phyloP scores from a whole-genome alignment of 2,113 vertebrate species.

The Macquaria australasica region DNA sequence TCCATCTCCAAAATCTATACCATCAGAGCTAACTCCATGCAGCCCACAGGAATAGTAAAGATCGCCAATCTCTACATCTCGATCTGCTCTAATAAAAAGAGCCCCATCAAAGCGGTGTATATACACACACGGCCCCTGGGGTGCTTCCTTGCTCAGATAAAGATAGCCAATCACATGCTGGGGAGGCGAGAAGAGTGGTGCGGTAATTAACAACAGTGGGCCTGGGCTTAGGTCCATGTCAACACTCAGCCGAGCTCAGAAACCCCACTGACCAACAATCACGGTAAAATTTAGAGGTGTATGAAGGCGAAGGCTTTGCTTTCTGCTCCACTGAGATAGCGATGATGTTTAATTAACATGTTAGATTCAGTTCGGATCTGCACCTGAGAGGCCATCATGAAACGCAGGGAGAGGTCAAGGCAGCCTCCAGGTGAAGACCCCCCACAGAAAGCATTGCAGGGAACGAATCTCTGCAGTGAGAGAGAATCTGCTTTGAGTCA shows the following conservation, averaged over 20 bases:
- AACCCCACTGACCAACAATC: conserved; percentile 35
- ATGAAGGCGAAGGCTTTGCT: conserved; percentile 7
- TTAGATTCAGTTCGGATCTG: conserved; percentile 5
- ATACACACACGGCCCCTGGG: conserved; percentile 24
- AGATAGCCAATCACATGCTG: conserved; percentile 57
- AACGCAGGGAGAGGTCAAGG: conserved; percentile 28
- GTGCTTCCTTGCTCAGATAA: conserved; percentile 49
- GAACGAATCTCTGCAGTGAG: not conserved
- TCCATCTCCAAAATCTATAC: conserved; percentile 55
- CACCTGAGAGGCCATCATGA: conserved; percentile 23
- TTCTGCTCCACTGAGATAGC: conserved; percentile 26
- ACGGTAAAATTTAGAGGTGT: conserved; percentile 7
- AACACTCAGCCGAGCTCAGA: conserved; percentile 33
- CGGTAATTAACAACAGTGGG: conserved; percentile 68
- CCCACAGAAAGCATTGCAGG: not conserved
- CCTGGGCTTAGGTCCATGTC: conserved; percentile 17
- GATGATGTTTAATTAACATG: conserved; percentile 61
- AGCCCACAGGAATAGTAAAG: conserved; percentile 49
- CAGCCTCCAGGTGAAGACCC: not conserved
- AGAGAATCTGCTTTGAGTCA: not conserved
- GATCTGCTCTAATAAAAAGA: conserved; percentile 64
- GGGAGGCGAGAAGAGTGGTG: conserved; percentile 22
- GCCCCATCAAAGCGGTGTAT: conserved; percentile 48
- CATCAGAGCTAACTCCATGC: conserved; percentile 18
- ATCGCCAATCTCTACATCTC: conserved; percentile 61